Evolutionary conservation across 2,888 invertebrate species (phyloP).

Genomic region (Sinhomidia bicolor): DNA sequence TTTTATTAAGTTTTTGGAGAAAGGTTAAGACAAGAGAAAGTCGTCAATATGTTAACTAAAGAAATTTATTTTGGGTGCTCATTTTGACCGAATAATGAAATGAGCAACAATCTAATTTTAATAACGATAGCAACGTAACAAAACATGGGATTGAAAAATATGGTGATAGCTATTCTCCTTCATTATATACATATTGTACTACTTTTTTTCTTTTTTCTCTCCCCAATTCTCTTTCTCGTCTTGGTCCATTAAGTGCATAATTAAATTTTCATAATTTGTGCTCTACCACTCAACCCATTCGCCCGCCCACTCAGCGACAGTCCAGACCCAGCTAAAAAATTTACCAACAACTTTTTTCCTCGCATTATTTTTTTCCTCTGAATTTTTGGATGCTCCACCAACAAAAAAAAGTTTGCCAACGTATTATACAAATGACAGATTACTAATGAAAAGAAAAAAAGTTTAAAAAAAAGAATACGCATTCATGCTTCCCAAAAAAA

Average conservation of each 20-base stretch:
- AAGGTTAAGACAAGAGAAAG: too few species aligned
- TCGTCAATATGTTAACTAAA: too few species aligned
- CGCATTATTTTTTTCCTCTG: neutral
- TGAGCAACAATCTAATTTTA: too few species aligned
- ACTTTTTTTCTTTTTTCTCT: neutral
- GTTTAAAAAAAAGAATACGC: conserved; percentile 7
- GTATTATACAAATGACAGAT: conserved; percentile 33
- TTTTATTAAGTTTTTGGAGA: too few species aligned
- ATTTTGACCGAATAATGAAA: too few species aligned
- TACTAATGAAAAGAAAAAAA: conserved; percentile 47
- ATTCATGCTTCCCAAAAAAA: neutral
- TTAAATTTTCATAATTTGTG: conserved; percentile 52
- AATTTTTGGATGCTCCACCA: neutral
- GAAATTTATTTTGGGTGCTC: too few species aligned
- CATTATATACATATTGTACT: neutral
- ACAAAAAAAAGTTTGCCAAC: conserved; percentile 22
- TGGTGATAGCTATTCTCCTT: neutral
- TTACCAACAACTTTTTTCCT: conserved; percentile 5
- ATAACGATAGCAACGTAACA: too few species aligned
- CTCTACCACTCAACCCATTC: neutral
- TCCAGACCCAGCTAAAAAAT: neutral
- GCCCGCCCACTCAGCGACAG: too few species aligned
- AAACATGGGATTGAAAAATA: neutral
- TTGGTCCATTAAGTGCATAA: conserved; percentile 41
- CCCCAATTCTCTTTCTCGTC: neutral